Base-by-base conservation (phyloP, 2,113 vertebrate species). In the Leptocoma aspasia region DNA sequence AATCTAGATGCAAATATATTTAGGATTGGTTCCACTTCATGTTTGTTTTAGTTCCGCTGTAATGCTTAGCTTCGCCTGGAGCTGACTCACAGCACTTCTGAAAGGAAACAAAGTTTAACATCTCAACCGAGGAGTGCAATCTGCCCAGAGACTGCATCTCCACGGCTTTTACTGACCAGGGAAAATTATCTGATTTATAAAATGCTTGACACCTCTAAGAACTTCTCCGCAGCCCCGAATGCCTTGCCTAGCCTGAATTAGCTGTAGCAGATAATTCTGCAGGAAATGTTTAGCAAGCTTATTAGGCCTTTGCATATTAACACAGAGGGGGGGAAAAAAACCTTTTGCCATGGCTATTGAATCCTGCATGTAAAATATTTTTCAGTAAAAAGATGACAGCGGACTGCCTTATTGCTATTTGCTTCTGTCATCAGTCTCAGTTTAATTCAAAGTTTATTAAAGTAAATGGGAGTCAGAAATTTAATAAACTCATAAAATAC, bases 11-110 rank as follows among this genome's bases (percentile, higher is more conserved):
- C 88, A 95, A 92, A 95, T 93, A 81, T 82, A 93, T 93, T 92
- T 94, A 68, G 90, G 76, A 95, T 92, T 89, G 85, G 94, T 97
- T 96, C 92, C 94, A 95, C 92, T 96, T 94, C 71, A 92, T 91
- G 90, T 92, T 95, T 96, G 95, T 89, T 97, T 95, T 86, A 92
- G 94, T 96, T 96, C 93, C 16, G 8, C 93, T 88, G 1, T 82
- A 69, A 70, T 39, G 88, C 88, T 78, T 2, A 60, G 86, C 79
- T 75, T 68, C 33, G 88, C 95, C 94, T 35, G 82, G 76, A 95
- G 95, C 95, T 90, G 95, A 96, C 93, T 96, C 94, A 88, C 6
- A 4, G 60, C 6, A 37, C 92, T 92, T 63, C 79, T 90, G 85
- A 89, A 71, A 86, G 69, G 82, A 89, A 92, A 75, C 76, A 23